Base-by-base conservation (phyloP, 2,888 invertebrate species). In the Muschampia plurimacula region DNA sequence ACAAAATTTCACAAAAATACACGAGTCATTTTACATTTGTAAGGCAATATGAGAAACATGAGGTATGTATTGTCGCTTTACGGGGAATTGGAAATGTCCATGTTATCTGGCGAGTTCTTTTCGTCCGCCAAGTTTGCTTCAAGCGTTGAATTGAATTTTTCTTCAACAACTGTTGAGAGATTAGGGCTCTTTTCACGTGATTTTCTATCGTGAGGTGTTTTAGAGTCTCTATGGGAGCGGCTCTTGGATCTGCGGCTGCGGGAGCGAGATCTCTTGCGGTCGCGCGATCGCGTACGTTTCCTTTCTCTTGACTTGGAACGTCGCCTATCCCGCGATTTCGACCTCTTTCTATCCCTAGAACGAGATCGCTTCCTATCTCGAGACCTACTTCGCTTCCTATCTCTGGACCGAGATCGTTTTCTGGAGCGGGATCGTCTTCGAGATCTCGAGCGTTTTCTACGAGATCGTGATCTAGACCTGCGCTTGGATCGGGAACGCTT, bases 21-120 rank as follows among this genome's bases (percentile, higher is more conserved):
- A 73, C 62, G 68, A 70, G 44, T 57, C 28, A 57, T 7, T 57
- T 57, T 12, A 57, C 12, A 2, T 59, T 71, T 65, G 36, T 71
- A 72, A 75, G 66, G 69, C 69, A 67, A 72, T 74, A 55, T 72
- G 46, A 69, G 60, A 49, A 41, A 69, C 52, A 68, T 67, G 49
- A 66, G 52, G 69, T 63, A 39, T 32, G 36, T 60, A 52, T 72
- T 71, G 44, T 70, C 67, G 70, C 72, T 70, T 28, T 95, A 97
- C 70, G 97, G 97, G 74, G 97, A 97, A 89, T 97, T 97, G 15
- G 97, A 97, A 88, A 97, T 97, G 86, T 97, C 97, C 97, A 97
- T 97, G 84, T 97, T 97, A 87, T 97, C 96, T 1, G 96, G 94
- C 13, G 96, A 96, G 78, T 93, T 90, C 76, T 95, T 95, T 79